Conservation (phyloP, 2,888 invertebrate species). For the Isotomurus palustris region DNA sequence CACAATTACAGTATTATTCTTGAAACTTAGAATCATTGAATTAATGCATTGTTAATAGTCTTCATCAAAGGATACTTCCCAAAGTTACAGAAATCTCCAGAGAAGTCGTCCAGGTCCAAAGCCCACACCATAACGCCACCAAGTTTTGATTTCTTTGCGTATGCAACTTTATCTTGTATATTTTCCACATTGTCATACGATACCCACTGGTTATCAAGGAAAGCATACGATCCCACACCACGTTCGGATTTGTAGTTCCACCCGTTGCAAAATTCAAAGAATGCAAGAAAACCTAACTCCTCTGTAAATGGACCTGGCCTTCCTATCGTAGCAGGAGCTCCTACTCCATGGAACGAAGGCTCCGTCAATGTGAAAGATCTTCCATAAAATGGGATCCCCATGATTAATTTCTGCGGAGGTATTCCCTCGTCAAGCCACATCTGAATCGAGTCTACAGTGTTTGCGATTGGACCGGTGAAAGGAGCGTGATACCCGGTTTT, state of each 20-base stretch:
- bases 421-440: constrained; percentile 51
- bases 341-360: constrained; percentile 3
- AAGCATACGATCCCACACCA: constrained; percentile 49
- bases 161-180: constrained; percentile 47
- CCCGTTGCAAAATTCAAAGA: constrained; percentile 65
- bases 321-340: constrained; percentile 63
- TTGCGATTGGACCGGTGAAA: constrained; percentile 58
- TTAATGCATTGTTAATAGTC: constrained; percentile 61
- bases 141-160: constrained; percentile 47
- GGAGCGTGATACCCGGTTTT: constrained; percentile 78
- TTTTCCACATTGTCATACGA: constrained; percentile 50
- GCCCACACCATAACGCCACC: constrained; percentile 47
- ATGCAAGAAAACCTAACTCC: constrained; percentile 79
- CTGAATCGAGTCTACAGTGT: constrained; percentile 9
- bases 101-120: constrained; percentile 47
- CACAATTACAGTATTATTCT: no score
- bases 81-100: constrained; percentile 59
- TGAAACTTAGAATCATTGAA: neutral
- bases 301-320: constrained; percentile 75
- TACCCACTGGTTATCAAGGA: constrained; percentile 50
- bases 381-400: constrained; percentile 82
- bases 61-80: constrained; percentile 72
- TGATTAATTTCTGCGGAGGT: constrained; percentile 66
- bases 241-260: constrained; percentile 44
- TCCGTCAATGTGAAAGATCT: constrained; percentile 66